phyloP scores from a whole-genome alignment of 2,113 vertebrate genomes.

The Morone chrysops region DNA sequence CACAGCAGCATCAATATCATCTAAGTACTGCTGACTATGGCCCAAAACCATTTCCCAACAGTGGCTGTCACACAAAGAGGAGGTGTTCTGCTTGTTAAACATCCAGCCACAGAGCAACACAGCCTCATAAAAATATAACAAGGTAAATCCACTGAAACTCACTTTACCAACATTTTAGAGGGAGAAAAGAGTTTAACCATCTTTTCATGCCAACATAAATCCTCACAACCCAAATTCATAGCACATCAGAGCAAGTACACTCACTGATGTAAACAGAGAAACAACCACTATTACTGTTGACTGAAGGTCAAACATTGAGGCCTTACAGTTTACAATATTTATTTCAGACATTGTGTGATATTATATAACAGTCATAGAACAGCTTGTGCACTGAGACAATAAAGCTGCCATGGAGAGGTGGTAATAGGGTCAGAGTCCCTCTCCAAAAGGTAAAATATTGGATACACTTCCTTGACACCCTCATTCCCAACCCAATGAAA shows the following conservation, averaged over 20 bases:
- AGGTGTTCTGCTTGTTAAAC: constrained; percentile 46
- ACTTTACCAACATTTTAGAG: constrained; percentile 8
- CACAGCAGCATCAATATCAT: constrained; percentile 12
- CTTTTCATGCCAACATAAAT: constrained; percentile 8
- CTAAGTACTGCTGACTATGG: constrained; percentile 19
- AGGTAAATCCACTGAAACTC: constrained; percentile 26
- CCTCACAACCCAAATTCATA: not conserved
- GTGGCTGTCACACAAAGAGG: constrained; percentile 8
- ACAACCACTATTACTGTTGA: not conserved
- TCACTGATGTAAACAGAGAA: not conserved
- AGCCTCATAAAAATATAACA: constrained; percentile 38
- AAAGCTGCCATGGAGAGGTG: no score
- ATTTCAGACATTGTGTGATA: not conserved
- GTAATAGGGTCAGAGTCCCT: no score
- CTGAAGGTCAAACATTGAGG: constrained; percentile 10
- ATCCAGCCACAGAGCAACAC: constrained; percentile 11
- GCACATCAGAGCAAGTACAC: not conserved
- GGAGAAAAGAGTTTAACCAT: not conserved
- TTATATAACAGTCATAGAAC: no score
- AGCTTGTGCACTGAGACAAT: no score
- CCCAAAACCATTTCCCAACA: constrained; percentile 16
- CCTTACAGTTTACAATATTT: not conserved
- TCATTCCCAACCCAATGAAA: no score
- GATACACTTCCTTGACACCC: no score
- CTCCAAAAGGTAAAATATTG: no score